Evolutionary conservation across 2,888 invertebrate species (phyloP).

Genomic region (Melipona bicolor): DNA sequence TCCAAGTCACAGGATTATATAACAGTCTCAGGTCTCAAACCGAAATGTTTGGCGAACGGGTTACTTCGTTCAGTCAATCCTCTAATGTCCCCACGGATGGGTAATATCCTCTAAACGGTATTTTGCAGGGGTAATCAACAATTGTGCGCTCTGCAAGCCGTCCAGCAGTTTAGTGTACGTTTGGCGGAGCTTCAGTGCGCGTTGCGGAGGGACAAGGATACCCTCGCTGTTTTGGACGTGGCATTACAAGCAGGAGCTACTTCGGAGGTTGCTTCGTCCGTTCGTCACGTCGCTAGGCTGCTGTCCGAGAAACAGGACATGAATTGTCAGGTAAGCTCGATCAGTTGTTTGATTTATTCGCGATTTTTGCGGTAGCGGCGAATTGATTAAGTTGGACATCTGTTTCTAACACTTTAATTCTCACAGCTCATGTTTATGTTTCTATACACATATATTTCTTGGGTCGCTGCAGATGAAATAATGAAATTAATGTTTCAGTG

Average conservation of each 20-base stretch:
- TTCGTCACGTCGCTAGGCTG: slow-evolving; percentile 86
- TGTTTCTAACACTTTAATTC: no score
- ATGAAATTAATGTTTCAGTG: no score
- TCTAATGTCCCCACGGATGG: neutral
- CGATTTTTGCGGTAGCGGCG: neutral
- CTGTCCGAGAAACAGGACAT: slow-evolving; percentile 85
- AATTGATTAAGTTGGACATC: no score
- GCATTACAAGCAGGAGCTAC: slow-evolving; percentile 84
- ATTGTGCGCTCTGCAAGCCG: slow-evolving; percentile 89
- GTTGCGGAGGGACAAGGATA: slow-evolving; percentile 89
- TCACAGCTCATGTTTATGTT: no score
- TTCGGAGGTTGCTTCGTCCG: slow-evolving; percentile 85
- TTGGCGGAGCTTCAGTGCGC: slow-evolving; percentile 91
- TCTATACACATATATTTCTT: no score
- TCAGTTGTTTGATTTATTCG: neutral
- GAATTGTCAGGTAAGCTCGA: slow-evolving; percentile 74
- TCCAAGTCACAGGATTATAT: neutral
- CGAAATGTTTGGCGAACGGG: no score
- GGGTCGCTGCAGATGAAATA: no score
- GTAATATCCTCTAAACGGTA: slow-evolving; percentile 10
- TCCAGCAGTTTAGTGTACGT: slow-evolving; percentile 91
- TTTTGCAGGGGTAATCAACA: slow-evolving; percentile 89
- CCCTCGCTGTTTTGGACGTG: slow-evolving; percentile 85
- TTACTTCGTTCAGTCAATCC: no score
- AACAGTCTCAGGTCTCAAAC: neutral